Evolutionary conservation across 2,888 invertebrate species (phyloP), one percentile per base, ranked within the genome.

Genomic region (Criorhina ranunculi): DNA sequence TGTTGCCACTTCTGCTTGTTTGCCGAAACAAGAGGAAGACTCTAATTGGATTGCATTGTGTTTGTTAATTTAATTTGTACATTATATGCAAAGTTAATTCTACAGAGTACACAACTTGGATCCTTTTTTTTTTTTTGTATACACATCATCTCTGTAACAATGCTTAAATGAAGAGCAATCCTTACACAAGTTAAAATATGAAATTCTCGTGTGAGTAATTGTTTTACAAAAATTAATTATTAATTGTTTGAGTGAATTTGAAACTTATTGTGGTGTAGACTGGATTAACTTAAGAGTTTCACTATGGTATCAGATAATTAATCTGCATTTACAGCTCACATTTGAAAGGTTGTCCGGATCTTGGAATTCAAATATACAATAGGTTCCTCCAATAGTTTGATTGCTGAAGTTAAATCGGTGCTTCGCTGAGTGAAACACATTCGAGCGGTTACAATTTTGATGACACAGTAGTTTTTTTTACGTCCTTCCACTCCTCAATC

Each of bases 21-120:
- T 73, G 59, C 49, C 44, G 73, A 69, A 53, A 62, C 35, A n/a
- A n/a, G 42, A 37, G 12, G 42, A 37, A 49, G 66, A 49, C 24
- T 83, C 78, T 78, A 83, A 83, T 78, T 83, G 78, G 83, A 69
- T 73, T 49, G 67, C 35, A 62, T 78, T 83, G 83, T 83, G 67
- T 44, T 83, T 57, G 70, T 73, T 73, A 69, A 83, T 83, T 83
- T 51, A 62, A 55, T 83, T 73, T 69, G 60, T 83, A 42, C 49
- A 62, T 73, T 64, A 42, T 78, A 78, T 78, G 73, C 31, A 49
- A 73, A 72, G 62, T 78, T 78, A 78, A 78, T 83, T 83, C 49
- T 42, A 35, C 24, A 55, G 31, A 55, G 19, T 33, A 42, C n/a
- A 37, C 24, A n/a, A 44, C n/a, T 24, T 53, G 57, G 15, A 12